Evolutionary conservation across 2,113 vertebrate genomes (phyloP).

Genomic region (Oxygymnocypris stewartii): DNA sequence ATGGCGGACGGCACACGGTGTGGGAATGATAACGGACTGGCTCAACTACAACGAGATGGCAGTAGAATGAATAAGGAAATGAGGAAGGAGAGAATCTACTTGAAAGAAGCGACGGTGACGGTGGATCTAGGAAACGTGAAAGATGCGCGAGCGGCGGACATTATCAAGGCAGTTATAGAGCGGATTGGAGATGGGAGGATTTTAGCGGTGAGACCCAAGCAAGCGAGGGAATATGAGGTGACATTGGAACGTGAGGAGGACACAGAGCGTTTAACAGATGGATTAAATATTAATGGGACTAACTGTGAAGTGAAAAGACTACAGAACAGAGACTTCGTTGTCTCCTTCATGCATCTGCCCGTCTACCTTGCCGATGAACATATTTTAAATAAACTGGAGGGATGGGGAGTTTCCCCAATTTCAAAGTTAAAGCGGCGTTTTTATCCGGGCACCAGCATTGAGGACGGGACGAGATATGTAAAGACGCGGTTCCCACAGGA

Average conservation of each 20-base stretch:
- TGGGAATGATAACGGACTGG: no score
- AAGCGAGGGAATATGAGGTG: not conserved
- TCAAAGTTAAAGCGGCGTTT: not conserved
- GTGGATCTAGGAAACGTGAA: no score
- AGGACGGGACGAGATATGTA: constrained; percentile 37
- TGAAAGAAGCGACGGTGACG: not conserved
- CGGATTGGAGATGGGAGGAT: not conserved
- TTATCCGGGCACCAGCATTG: constrained; percentile 20
- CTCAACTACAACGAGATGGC: not conserved
- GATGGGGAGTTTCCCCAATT: constrained; percentile 6
- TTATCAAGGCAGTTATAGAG: no score
- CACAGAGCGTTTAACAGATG: not conserved
- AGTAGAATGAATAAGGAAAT: no score
- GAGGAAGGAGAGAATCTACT: not conserved
- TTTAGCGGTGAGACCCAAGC: not conserved
- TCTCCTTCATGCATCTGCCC: constrained; percentile 24
- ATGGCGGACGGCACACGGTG: no score
- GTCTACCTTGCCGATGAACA: not conserved
- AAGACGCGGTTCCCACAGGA: not conserved
- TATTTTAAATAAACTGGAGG: not conserved
- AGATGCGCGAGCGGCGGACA: no score
- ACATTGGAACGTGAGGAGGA: not conserved
- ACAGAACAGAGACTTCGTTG: not conserved
- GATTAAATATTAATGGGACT: not conserved
- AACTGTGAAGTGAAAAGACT: not conserved